Evolutionary conservation across 2,113 vertebrate species (phyloP).

Genomic region (Tiliqua scincoides): DNA sequence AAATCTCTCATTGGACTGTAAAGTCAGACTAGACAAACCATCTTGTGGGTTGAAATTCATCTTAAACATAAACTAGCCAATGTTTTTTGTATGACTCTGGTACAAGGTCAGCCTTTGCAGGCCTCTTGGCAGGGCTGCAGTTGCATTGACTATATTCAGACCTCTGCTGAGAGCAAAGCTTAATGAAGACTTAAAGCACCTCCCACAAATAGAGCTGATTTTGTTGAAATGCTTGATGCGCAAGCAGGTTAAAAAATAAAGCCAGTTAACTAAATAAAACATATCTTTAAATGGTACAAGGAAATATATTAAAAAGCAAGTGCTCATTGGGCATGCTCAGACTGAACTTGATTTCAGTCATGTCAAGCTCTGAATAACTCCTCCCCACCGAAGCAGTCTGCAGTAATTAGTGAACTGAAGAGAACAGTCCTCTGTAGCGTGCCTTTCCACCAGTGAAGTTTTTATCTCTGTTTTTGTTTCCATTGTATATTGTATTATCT

Average conservation of each 20-base stretch:
- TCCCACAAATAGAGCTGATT: not conserved
- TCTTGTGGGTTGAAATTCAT: not conserved
- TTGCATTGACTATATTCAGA: not conserved
- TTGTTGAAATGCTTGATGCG: not conserved
- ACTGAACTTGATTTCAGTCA: not conserved
- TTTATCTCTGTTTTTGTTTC: too few species aligned
- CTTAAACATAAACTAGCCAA: not conserved
- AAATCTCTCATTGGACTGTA: not conserved
- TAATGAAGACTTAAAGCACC: not conserved
- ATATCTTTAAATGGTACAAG: not conserved
- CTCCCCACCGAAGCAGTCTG: not conserved
- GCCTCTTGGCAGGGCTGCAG: not conserved
- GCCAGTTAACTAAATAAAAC: not conserved
- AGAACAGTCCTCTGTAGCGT: not conserved
- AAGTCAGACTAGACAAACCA: not conserved
- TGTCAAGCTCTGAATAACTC: not conserved
- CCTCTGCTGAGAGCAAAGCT: not conserved
- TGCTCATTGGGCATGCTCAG: not conserved
- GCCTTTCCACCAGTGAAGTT: too few species aligned
- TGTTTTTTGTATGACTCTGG: not conserved
- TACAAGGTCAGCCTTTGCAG: not conserved
- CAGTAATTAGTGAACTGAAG: not conserved
- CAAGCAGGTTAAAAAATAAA: not conserved
- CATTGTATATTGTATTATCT: too few species aligned
- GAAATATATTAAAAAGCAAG: not conserved